Evolutionary conservation across 2,797 vertebrate genomes (phyloP), one percentile per base, ranked within the genome.

Genomic region (Mormyrus hasselquistii): DNA sequence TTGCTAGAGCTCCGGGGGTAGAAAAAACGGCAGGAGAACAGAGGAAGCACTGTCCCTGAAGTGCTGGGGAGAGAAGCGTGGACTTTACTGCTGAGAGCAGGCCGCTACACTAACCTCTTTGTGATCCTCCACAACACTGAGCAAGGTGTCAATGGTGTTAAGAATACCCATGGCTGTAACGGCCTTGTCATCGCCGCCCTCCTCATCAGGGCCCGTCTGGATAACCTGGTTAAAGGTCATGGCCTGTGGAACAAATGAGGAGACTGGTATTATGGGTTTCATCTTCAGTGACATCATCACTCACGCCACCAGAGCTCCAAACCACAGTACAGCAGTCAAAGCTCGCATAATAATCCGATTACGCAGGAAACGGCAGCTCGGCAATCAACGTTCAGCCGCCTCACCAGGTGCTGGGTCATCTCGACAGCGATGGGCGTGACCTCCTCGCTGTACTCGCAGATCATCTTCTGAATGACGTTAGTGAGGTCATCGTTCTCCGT

Each of bases 181-280:
- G 16, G 99, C 99, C 94, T 99, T 99, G 94, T 99, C 99, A 92
- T 99, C 98, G 69, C 98, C 98, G 86, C 98, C 98, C 92, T 99
- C 99, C 95, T 99, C 99, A 89, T 99, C 99, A 19, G 98, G 97
- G 12, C 98, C 98, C 0, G 98, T 99, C 94, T 99, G 99, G 93
- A 99, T 99, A 91, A 99, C 99, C 93, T 99, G 98, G 94, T 99
- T 99, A 95, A 99, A 99, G 85, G 99, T 99, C 98, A 99, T 99
- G 44, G 99, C 98, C 99, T 99, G 93, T 34, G 91, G 29, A 25
- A 19, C 9, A 86, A 10, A 88, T 12, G 6, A 44, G 76, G 14
- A 22, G 55, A 34, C 22, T 19, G 49, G 34, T 8, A 38, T 53
- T 38, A 49, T 14, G n/a, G n/a, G 34, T 76, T 41, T 19, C 14